phyloP scores from a whole-genome alignment of 2,888 invertebrate species.

The Pseudococcus longispinus region DNA sequence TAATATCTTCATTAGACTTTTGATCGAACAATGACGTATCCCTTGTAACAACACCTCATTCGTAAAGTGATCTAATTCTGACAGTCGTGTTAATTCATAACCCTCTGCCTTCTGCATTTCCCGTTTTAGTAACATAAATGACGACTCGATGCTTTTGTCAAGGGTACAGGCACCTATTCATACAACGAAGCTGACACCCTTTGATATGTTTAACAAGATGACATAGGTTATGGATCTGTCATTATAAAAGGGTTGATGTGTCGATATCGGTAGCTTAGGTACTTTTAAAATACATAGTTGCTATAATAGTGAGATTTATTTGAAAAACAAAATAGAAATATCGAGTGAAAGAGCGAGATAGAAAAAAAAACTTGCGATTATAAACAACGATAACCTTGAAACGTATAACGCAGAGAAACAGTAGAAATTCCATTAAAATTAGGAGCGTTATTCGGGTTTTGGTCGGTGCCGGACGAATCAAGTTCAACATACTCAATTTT shows the following conservation, averaged over 20 bases:
- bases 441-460: conserved; percentile 5
- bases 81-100: background rate
- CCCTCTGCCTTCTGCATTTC: background rate
- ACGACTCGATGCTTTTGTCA: background rate
- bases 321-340: background rate
- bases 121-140: background rate
- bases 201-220: background rate
- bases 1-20: background rate
- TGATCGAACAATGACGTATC: background rate
- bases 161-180: background rate
- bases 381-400: conserved; percentile 28
- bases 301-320: background rate
- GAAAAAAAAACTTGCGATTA: conserved; percentile 1
- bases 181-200: background rate
- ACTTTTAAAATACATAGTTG: background rate
- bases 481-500: conserved; percentile 44
- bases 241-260: background rate
- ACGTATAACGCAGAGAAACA: background rate
- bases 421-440: conserved; percentile 7
- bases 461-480: background rate
- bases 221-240: background rate
- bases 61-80: background rate
- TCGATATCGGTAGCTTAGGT: background rate
- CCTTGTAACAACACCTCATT: background rate
- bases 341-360: background rate